These are phyloP conservation scores for Procambarus virginalis DNA, from an alignment of 1,140 invertebrate genomes.

Conservation along the genomic window DNA sequence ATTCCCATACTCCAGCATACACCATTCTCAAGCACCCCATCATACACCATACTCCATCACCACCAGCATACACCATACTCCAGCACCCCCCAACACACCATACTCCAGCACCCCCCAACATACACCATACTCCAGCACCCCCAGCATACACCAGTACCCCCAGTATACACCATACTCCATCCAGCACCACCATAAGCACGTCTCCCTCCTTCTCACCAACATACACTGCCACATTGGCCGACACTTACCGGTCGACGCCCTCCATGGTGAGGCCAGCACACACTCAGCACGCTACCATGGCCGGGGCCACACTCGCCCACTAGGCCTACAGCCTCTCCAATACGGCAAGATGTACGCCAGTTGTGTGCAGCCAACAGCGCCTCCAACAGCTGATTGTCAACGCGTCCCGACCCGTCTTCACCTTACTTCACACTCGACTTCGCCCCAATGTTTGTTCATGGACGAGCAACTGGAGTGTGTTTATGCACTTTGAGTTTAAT, in stretches of 20 bases:
- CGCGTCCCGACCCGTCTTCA: not conserved
- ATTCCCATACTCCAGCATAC: too few relatives aligned
- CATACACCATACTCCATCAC: too few relatives aligned
- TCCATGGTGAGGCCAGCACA: not conserved
- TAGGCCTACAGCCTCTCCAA: not conserved
- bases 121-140: too few relatives aligned
- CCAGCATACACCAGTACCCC: too few relatives aligned
- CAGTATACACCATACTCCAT: too few relatives aligned
- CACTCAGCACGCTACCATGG: not conserved
- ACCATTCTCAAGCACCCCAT: too few relatives aligned
- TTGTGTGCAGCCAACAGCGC: not conserved
- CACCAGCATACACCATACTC: too few relatives aligned
- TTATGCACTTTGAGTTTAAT: not conserved
- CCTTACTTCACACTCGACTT: not conserved
- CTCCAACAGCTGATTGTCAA: slow-evolving; percentile 3
- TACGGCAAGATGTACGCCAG: too few relatives aligned
- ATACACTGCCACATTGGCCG: not conserved
- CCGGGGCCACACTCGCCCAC: not conserved
- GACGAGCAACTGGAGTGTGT: not conserved
- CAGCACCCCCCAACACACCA: too few relatives aligned
- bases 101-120: too few relatives aligned
- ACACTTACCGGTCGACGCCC: slow-evolving; percentile 25
- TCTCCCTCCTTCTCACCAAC: not conserved
- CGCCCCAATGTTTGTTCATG: not conserved
- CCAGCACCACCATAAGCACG: too few relatives aligned